These are phyloP conservation scores for Melanotaenia duboulayi DNA, from an alignment of 2,113 vertebrate genomes.

Conservation along the genomic window DNA sequence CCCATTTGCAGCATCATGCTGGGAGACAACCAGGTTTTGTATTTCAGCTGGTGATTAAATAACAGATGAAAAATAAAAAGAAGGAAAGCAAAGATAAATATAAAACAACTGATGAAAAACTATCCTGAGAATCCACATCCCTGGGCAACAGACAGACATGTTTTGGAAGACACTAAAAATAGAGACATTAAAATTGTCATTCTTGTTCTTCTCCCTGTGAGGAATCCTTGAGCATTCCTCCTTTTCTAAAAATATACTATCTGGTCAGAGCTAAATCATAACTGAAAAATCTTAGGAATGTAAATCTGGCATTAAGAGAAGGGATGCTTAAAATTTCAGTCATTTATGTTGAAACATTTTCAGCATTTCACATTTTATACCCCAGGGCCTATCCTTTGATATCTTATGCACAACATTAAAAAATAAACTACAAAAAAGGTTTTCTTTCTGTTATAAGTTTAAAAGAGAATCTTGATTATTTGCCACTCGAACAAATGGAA, in stretches of 20 bases:
- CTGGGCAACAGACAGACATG: slow-evolving; percentile 13
- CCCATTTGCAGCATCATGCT: too few relatives aligned
- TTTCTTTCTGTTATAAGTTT: too few relatives aligned
- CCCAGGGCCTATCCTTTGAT: not conserved
- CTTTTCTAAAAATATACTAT: slow-evolving; percentile 43
- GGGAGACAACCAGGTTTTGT: not conserved
- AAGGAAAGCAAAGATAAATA: not conserved
- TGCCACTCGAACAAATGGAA: not conserved
- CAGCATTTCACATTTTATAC: not conserved
- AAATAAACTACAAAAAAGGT: too few relatives aligned
- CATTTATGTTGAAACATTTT: not conserved
- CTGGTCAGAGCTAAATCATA: slow-evolving; percentile 31
- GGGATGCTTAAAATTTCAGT: slow-evolving; percentile 2
- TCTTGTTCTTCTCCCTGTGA: slow-evolving; percentile 5
- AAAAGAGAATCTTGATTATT: not conserved
- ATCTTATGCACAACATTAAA: not conserved
- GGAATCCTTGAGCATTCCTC: slow-evolving; percentile 45
- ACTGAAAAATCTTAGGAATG: slow-evolving; percentile 51
- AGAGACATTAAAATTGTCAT: slow-evolving; percentile 11
- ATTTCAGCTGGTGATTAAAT: not conserved
- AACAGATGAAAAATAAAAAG: not conserved
- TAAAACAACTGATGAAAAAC: not conserved
- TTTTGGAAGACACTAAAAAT: slow-evolving; percentile 18
- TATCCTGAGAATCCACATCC: slow-evolving; percentile 33
- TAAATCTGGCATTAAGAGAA: not conserved